Conservation (phyloP, 1,140 invertebrate genomes). For the Zaprionus gabonicus region DNA sequence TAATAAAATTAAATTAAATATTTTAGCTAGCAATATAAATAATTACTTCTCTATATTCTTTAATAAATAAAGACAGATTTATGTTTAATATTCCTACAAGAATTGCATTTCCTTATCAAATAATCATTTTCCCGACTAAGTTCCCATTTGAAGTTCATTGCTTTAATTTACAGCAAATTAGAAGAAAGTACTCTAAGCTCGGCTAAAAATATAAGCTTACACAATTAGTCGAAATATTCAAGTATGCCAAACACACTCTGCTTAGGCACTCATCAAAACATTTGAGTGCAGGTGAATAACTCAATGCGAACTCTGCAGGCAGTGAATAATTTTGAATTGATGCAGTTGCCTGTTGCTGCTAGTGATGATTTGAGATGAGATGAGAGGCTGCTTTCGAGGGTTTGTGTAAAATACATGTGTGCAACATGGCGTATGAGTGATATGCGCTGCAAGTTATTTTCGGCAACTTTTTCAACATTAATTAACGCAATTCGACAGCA, state of each 20-base stretch:
- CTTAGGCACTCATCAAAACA: conserved; percentile 1
- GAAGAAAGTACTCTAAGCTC: background rate
- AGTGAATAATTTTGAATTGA: conserved; percentile 50
- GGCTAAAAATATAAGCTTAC: conserved; percentile 39
- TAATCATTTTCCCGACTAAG: too few relatives aligned
- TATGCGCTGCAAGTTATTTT: conserved; percentile 47
- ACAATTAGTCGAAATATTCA: conserved; percentile 42
- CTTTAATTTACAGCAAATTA: background rate
- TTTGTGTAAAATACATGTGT: background rate
- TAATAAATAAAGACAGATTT: too few relatives aligned
- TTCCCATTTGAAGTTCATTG: background rate
- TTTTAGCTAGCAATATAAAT: too few relatives aligned
- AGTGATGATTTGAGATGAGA: conserved; percentile 59
- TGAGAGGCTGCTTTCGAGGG: conserved; percentile 28
- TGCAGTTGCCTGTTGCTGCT: background rate
- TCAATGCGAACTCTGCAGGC: conserved; percentile 23
- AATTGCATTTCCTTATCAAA: too few relatives aligned
- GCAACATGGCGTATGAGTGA: conserved; percentile 62
- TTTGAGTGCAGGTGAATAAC: conserved; percentile 39
- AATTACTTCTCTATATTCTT: too few relatives aligned
- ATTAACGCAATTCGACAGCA: conserved; percentile 62
- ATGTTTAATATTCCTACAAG: too few relatives aligned
- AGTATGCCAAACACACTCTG: conserved; percentile 5
- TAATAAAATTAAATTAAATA: too few relatives aligned
- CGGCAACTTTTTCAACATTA: conserved; percentile 65